Base-by-base conservation (phyloP, 2,888 invertebrate species). In the Eristalinus sepulchralis region DNA sequence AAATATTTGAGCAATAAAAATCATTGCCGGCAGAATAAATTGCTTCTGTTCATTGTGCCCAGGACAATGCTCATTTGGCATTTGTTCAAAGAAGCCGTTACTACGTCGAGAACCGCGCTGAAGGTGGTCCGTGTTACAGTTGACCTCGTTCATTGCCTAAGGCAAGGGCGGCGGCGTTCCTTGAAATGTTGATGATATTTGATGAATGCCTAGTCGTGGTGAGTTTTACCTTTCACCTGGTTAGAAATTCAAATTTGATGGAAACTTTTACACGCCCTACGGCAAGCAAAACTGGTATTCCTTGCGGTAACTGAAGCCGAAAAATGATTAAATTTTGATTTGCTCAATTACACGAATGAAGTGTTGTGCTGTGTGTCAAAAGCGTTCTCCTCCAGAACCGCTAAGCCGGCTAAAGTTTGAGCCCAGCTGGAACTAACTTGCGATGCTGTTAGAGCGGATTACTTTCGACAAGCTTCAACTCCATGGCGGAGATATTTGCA, bases 1-100 rank as follows among this genome's bases (percentile, higher is more conserved):
- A 80, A 84, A 84, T 84, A 84, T 84, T 80, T 80, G 33, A 84
- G 70, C 62, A 79, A 71, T 84, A 71, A 80, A 84, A 84, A 80
- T 84, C 75, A 84, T 76, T 84, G 75, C 71, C 75, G 75, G 71
- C 70, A 59, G 59, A 55, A 75, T 60, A 71, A 76, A 84, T 84
- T 70, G 79, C 47, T 17, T 8, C 66, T 67, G 72, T 83, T 80
- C 55, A 27, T 75, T 47, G n/a, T 22, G 64, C 27, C 63, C 57
- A 53, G 60, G 62, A 78, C 68, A 63, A 72, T 24, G 62, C 33
- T 76, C 64, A 33, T 66, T 70, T 71, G 24, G 57, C 20, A 13
- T 31, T 34, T 72, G 60, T 34, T 47, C 47, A 70, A 33, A 13
- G 17, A 1, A 2, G 17, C 57, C 24, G 8, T 17, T n/a, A 17